A percentile compares a stretch with the other conserved stretches of the same genome.
These are phyloP conservation scores for Octomys mimax DNA, from an alignment of 2,797 vertebrate species.

Conservation along the genomic window DNA sequence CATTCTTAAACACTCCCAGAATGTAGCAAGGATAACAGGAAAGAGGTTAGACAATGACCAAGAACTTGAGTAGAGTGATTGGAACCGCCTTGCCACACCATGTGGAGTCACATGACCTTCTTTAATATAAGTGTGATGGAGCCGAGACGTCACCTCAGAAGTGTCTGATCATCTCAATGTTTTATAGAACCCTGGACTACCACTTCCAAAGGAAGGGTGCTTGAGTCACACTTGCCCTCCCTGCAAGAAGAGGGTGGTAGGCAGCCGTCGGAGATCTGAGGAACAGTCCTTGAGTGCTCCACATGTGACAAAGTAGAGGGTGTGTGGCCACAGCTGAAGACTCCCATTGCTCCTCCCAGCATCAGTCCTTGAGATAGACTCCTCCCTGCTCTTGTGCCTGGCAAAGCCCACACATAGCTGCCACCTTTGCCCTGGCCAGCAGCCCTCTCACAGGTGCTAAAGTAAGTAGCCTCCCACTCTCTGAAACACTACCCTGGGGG, in stretches of 20 bases:
- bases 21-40: background rate
- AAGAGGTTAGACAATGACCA: background rate
- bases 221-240: background rate
- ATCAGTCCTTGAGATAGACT: background rate
- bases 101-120: background rate
- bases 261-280: background rate
- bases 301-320: background rate
- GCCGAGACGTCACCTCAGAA: background rate
- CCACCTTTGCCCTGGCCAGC: slow-evolving; percentile 7
- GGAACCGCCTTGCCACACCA: background rate
- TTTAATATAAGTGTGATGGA: background rate
- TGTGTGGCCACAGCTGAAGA: background rate
- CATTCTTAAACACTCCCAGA: background rate
- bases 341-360: background rate
- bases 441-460: slow-evolving; percentile 17
- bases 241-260: background rate
- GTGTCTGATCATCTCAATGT: background rate
- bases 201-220: background rate
- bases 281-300: background rate
- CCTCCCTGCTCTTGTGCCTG: background rate
- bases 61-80: background rate
- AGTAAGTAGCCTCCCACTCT: background rate
- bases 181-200: background rate
- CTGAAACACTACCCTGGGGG: background rate
- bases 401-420: slow-evolving; percentile 28